Evolutionary conservation across 2,888 invertebrate genomes (phyloP).

Genomic region (Scaeva pyrastri): DNA sequence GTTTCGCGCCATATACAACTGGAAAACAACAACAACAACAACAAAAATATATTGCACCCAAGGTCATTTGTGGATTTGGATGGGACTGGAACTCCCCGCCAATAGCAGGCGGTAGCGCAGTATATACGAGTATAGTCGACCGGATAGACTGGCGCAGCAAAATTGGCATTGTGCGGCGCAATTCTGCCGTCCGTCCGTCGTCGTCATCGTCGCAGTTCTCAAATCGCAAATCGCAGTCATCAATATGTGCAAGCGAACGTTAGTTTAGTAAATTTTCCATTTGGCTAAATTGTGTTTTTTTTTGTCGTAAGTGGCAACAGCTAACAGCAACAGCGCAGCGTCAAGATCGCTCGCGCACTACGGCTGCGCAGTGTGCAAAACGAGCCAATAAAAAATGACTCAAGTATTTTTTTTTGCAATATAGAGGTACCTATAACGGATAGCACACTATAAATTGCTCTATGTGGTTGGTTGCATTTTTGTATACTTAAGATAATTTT

Average conservation of each 20-base stretch:
- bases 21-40: background rate
- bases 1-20: background rate
- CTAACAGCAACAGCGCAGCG: no score
- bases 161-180: constrained; percentile 51
- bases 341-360: background rate
- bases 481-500: no score
- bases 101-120: constrained; percentile 41
- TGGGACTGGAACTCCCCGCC: constrained; percentile 41
- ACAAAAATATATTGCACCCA: constrained; percentile 62
- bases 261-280: constrained; percentile 28
- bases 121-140: constrained; percentile 29
- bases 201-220: no score
- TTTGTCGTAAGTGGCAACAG: no score
- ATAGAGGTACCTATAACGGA: no score
- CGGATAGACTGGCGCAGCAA: constrained; percentile 57
- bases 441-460: background rate
- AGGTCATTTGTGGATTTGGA: constrained; percentile 53
- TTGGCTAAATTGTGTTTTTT: constrained; percentile 56
- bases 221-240: background rate
- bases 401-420: constrained; percentile 51
- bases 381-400: constrained; percentile 58
- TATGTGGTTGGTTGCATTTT: constrained; percentile 56
- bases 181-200: constrained; percentile 27
- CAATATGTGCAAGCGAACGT: constrained; percentile 42
- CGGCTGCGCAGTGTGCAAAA: constrained; percentile 44